Evolutionary conservation across 2,797 vertebrate genomes (phyloP).

Genomic region (Lagodon rhomboides): DNA sequence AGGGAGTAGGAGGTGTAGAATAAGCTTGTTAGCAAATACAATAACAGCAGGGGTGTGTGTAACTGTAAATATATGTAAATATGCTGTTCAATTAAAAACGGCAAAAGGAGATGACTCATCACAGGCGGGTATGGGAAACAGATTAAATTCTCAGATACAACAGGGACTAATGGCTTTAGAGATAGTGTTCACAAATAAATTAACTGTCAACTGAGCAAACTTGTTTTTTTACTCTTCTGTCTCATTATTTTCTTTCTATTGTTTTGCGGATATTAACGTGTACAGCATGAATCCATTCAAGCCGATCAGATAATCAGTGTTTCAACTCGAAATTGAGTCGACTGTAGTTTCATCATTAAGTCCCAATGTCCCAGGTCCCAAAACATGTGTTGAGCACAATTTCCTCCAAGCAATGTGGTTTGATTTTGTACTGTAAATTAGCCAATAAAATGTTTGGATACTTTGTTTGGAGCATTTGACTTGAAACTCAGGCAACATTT

Average conservation of each 20-base stretch:
- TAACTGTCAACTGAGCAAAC: background rate
- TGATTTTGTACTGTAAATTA: conserved; percentile 12
- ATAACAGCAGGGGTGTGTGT: background rate
- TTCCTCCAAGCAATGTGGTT: conserved; percentile 3
- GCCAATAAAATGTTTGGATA: background rate
- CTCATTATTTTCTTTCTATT: background rate
- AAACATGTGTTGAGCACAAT: background rate
- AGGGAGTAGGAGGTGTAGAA: background rate
- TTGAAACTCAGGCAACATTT: conserved; percentile 13
- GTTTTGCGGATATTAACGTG: background rate
- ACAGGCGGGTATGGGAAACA: background rate
- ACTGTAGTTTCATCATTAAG: background rate
- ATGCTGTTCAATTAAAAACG: conserved; percentile 24
- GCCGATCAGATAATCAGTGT: conserved; percentile 13
- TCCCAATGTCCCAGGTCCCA: background rate
- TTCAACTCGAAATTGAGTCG: conserved; percentile 12
- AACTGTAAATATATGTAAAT: conserved; percentile 11
- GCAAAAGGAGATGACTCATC: background rate
- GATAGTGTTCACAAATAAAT: background rate
- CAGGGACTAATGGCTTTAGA: background rate
- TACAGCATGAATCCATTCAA: conserved; percentile 9
- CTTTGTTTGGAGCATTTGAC: conserved; percentile 17
- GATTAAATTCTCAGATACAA: background rate
- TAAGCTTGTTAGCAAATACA: conserved; percentile 19
- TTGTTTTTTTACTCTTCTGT: background rate